Evolutionary conservation across 2,797 vertebrate genomes (phyloP).

Genomic region (Pangasius sanitwongsei): DNA sequence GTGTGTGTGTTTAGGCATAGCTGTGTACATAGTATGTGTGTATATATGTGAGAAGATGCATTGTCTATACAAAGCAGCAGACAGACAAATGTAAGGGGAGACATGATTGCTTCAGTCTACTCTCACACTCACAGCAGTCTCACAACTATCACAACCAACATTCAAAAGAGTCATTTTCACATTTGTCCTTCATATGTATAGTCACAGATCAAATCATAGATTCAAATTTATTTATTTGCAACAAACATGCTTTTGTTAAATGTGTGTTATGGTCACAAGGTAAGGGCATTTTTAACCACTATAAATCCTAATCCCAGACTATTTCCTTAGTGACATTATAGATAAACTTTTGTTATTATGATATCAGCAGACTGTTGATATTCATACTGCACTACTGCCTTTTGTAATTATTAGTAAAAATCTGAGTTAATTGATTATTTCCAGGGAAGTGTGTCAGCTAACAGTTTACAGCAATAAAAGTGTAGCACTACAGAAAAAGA

Average conservation of each 20-base stretch:
- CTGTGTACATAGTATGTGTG: constrained; percentile 4
- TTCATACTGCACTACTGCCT: background rate
- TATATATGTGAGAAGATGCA: background rate
- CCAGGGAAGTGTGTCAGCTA: background rate
- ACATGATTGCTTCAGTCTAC: background rate
- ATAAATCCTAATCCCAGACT: background rate
- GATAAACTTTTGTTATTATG: background rate
- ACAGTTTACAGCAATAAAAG: background rate
- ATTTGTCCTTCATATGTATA: background rate
- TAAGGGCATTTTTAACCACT: background rate
- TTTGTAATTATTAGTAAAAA: background rate
- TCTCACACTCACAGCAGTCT: background rate
- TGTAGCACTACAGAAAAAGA: background rate
- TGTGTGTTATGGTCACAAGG: background rate
- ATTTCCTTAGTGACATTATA: background rate
- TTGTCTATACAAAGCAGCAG: background rate
- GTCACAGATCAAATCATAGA: background rate
- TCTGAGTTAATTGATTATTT: background rate
- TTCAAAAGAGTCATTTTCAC: background rate
- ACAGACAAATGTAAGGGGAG: background rate
- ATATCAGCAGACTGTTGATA: background rate
- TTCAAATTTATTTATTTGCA: background rate
- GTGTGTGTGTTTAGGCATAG: background rate
- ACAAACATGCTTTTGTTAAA: background rate
- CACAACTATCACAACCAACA: background rate